phyloP scores from a whole-genome alignment of 1,140 invertebrate species.

The Drosophila nigromelanica region DNA sequence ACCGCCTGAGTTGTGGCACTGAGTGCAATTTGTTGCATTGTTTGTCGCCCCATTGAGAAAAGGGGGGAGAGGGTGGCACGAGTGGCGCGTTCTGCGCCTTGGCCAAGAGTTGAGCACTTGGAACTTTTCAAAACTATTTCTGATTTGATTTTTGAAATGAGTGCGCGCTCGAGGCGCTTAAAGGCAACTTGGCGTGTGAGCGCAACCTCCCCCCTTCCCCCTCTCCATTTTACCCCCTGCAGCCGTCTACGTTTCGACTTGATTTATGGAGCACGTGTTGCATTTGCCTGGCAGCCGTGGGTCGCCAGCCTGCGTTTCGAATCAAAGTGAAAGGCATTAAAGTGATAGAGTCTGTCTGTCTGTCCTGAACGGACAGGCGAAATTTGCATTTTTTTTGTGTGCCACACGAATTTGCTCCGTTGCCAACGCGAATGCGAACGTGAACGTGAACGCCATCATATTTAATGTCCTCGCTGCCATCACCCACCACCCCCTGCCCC shows the following conservation, averaged over 20 bases:
- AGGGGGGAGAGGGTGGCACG: neutral
- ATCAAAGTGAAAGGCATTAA: conserved; percentile 81
- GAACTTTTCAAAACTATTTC: conserved; percentile 79
- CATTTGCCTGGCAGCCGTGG: conserved; percentile 57
- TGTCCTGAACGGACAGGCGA: conserved; percentile 40
- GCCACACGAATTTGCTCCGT: conserved; percentile 43
- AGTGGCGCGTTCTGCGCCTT: conserved; percentile 30
- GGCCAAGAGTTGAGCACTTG: conserved; percentile 71
- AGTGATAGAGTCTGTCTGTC: conserved; percentile 60
- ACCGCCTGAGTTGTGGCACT: conserved; percentile 13
- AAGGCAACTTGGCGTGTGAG: conserved; percentile 46
- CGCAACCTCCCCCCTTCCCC: neutral
- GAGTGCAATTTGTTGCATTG: conserved; percentile 81
- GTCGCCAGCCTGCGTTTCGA: conserved; percentile 40
- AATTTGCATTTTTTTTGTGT: conserved; percentile 73
- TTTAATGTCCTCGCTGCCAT: conserved; percentile 44
- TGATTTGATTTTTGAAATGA: conserved; percentile 82
- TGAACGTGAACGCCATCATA: conserved; percentile 30
- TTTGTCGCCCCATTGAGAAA: conserved; percentile 51
- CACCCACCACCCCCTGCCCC: neutral
- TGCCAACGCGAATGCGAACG: conserved; percentile 24
- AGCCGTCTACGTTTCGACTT: conserved; percentile 17
- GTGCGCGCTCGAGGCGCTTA: conserved; percentile 39
- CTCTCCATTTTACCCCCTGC: neutral
- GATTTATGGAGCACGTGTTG: conserved; percentile 80